Percentiles rank a stretch among this genome's conserved stretches.
Evolutionary conservation across 2,113 vertebrate genomes (phyloP).

Genomic region (Gymnobelideus leadbeateri): DNA sequence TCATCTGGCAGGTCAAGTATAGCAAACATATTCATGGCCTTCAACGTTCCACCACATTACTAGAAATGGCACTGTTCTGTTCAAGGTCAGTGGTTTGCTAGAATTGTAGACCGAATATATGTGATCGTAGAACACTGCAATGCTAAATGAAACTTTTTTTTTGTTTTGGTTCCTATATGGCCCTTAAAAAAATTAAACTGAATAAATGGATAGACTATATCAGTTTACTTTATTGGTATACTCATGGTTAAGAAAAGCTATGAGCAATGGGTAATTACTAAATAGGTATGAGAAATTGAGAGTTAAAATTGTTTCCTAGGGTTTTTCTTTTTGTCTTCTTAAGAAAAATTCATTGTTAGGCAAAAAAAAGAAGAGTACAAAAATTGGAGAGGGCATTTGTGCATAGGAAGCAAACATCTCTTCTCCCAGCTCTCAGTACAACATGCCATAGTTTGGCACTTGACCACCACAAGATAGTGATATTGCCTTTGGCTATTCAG

Average conservation of each 20-base stretch:
- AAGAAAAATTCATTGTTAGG: slow-evolving; percentile 11
- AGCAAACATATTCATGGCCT: neutral
- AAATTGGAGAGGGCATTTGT: neutral
- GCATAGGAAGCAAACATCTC: neutral
- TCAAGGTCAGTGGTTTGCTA: neutral
- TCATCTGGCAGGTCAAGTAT: neutral
- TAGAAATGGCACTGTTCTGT: neutral
- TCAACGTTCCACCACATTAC: neutral
- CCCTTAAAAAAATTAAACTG: too few species aligned
- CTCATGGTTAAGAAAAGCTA: neutral
- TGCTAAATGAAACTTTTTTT: neutral
- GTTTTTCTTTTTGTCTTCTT: neutral
- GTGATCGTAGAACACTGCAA: accelerated
- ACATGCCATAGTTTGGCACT: neutral
- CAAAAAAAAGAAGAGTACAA: neutral
- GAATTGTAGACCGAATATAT: neutral
- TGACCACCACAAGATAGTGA: neutral
- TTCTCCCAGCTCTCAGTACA: neutral
- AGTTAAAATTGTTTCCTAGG: neutral
- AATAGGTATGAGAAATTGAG: neutral
- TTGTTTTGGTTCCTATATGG: neutral
- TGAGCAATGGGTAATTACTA: neutral
- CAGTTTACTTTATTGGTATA: neutral
- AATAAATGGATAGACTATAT: neutral
- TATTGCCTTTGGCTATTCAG: neutral